Evolutionary conservation across 2,797 vertebrate species (phyloP).

Genomic region (Bovichtus diacanthus): DNA sequence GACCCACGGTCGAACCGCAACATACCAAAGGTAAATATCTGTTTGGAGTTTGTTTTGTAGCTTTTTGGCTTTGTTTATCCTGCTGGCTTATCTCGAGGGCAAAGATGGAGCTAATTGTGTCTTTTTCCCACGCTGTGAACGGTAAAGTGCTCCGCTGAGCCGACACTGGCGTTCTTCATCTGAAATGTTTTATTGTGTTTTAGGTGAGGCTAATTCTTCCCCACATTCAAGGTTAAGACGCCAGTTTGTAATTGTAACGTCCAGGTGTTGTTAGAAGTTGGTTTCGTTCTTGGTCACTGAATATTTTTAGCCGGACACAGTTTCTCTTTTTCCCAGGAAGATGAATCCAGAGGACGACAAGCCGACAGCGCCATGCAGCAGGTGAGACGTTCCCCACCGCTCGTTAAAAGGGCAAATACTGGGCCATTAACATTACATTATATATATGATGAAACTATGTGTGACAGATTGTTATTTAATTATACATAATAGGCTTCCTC

Average conservation of each 20-base stretch:
- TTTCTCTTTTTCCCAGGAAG: slow-evolving; percentile 35
- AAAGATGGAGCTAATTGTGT: background rate
- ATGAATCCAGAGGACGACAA: slow-evolving; percentile 66
- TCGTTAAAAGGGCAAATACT: too few species aligned
- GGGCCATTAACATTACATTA: too few species aligned
- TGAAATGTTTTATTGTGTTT: background rate
- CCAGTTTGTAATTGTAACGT: background rate
- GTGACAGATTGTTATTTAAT: background rate
- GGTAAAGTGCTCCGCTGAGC: background rate
- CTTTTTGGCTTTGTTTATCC: accelerated
- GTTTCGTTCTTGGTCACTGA: background rate
- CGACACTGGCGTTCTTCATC: background rate
- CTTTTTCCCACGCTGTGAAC: too few species aligned
- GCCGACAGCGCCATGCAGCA: slow-evolving; percentile 28
- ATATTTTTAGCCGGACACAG: background rate
- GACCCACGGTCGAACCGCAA: background rate
- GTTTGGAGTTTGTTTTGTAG: background rate
- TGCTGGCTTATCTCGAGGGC: background rate
- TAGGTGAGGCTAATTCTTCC: background rate
- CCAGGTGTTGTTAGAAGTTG: background rate
- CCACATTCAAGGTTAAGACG: accelerated
- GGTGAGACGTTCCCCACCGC: too few species aligned
- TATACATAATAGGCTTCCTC: too few species aligned
- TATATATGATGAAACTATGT: background rate
- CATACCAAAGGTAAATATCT: background rate